phyloP scores from a whole-genome alignment of 2,888 invertebrate species.

The Diadegma fenestrale region DNA sequence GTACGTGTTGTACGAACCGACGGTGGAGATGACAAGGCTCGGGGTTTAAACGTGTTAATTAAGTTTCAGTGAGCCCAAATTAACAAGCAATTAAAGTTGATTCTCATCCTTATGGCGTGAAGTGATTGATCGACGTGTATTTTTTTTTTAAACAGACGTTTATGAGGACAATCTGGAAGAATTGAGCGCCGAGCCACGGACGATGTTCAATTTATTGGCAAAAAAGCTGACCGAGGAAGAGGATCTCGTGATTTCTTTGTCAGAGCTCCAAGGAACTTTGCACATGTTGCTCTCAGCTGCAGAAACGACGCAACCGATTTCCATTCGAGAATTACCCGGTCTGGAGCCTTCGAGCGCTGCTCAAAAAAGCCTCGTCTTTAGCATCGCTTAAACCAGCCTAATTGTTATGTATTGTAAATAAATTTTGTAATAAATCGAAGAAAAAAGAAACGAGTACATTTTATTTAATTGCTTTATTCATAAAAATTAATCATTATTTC shows the following conservation, averaged over 20 bases:
- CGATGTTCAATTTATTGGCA: conserved; percentile 88
- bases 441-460: neutral
- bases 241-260: conserved; percentile 88
- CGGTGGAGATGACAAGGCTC: neutral
- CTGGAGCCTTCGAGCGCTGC: conserved; percentile 84
- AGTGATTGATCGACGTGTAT: conserved; percentile 23
- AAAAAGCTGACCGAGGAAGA: conserved; percentile 89
- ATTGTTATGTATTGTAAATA: conserved; percentile 69
- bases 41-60: conserved; percentile 2
- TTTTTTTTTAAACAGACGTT: conserved; percentile 85
- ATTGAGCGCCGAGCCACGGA: conserved; percentile 88
- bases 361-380: conserved; percentile 81
- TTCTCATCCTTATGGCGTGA: neutral
- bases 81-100: neutral
- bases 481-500: conserved; percentile 33
- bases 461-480: conserved; percentile 39
- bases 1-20: neutral
- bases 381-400: conserved; percentile 76
- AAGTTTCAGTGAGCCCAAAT: neutral
- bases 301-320: conserved; percentile 72
- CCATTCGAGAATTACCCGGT: conserved; percentile 73
- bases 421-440: conserved; percentile 69
- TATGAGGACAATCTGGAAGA: conserved; percentile 89
- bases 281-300: conserved; percentile 89
- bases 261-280: conserved; percentile 90